Base-by-base conservation (phyloP, 2,113 vertebrate species). In the Ophthalmotilapia sp. region DNA sequence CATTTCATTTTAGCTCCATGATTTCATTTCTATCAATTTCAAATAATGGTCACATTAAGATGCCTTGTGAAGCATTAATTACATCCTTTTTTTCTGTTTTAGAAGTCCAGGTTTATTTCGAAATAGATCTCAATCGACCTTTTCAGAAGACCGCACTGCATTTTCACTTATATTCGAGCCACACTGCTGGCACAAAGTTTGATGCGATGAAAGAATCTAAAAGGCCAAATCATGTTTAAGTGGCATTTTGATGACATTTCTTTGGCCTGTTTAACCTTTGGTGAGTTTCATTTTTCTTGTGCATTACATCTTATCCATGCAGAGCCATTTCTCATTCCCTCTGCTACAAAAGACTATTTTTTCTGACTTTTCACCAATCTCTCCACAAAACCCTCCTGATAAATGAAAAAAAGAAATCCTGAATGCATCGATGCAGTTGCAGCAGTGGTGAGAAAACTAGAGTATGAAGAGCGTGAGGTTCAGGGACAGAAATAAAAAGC, bases 201-300 rank as follows among this genome's bases (percentile, higher is more conserved):
- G 88, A 93, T 91, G 88, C 3, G 83, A 95, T 94, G 94, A 95
- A 95, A 92, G 90, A 89, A 92, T 91, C 86, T 84, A 90, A 95
- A 96, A 95, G 95, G 95, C 93, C 95, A 96, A 93, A 92, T 93
- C 92, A 81, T 91, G 89, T 95, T 95, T 94, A 95, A 96, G 92
- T 95, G 96, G 92, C 95, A 96, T 95, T 96, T 95, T 95, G 93
- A 95, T 95, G 95, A 94, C 95, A 96, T 96, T 96, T 96, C 94
- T 94, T 92, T 93, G 92, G 94, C 91, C 94, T 95, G 91, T 92
- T 94, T 95, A 95, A 95, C 94, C 93, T 96, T 95, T 96, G 81
- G 90, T 87, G 88, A 89, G 88, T 91, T 91, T 93, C 82, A 91
- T 93, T 93, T 94, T 93, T 93, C 90, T 94, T 88, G 73, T 90